Base-by-base conservation (phyloP, 2,888 invertebrate species). In the Standfussiana lucernea region DNA sequence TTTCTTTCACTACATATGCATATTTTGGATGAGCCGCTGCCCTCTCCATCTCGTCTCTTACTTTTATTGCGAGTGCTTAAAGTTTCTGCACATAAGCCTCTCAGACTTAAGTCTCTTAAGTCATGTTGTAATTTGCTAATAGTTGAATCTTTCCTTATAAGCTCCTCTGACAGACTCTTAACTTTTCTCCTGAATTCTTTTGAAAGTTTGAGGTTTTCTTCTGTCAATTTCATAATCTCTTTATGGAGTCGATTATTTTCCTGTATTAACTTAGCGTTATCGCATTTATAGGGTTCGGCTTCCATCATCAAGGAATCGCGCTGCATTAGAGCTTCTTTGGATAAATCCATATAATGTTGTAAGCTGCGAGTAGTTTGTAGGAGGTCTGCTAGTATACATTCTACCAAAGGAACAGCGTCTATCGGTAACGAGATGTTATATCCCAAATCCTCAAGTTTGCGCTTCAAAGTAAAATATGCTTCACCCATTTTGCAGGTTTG, bases 291-390 rank as follows among this genome's bases (percentile, higher is more conserved):
- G 0, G 98, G 98, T 93, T 98, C 98, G 59, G 97, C 97, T 87
- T 98, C 98, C 75, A 97, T 94, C 93, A 98, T 97, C 89, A 98
- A 96, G 82, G 97, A 97, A 89, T 97, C 97, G 85, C 97, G 97
- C 93, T 98, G 98, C 97, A 98, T 92, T n/a, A 97, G 93, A 72
- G 98, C 97, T 89, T 98, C 97, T 91, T 98, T 97, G 11, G 98
- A 97, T 87, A 98, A 95, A 80, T 97, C 97, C 97, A 99, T 99
- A 84, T 98, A 98, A 95, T 98, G 98, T 91, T 98, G 98, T 74
- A 99, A 96, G 91, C 98, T 98, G 87, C 98, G 98, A n/a, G 99
- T 99, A 15, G 99, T 99, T 92, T 98, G 98, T 80, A 99, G 97
- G 78, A 99, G 97, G 95, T 99, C 99, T 65, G 98, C 97, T 73